Base-by-base conservation (phyloP, 92 coral and sea anemone genomes). In the Phenganax marumi region DNA sequence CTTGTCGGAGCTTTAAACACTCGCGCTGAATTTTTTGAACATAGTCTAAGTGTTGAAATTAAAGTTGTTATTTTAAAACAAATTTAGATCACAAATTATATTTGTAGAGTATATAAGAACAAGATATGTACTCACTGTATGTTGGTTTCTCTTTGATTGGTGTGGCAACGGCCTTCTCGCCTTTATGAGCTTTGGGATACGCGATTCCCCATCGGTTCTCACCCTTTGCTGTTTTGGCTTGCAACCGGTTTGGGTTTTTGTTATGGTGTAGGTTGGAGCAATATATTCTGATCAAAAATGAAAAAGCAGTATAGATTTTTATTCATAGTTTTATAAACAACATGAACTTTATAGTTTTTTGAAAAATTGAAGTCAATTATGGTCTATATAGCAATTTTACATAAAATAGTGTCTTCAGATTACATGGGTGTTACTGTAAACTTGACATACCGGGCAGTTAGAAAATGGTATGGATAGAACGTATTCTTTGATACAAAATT, bases 101-200 rank as follows among this genome's bases (percentile, higher is more conserved):
- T 21, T 70, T 43, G 6, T 70, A 7, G 25, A 10, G 33, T 68
- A 9, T 6, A 0, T 46, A 17, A 16, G 73, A 68, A 19, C 9
- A 16, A 9, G 1, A 13, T 12, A 9, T 0, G 11, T 8, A 68
- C 60, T 8, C 70, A 82, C 86, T 49, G 55, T 72, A 82, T 10
- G 86, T 72, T 52, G 86, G 50, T 52, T 82, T 82, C 17, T 82
- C 86, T 55, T 82, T 82, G 50, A 82, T 11, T 2, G 66, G 79
- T 74, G 71, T 82, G 21, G 86, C 86, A 13, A 82, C 86, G 3
- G 86, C 86, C 70, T 82, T 82, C 54, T 82, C 79, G 0, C 86
- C 82, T 82, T 82, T 82, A 49, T 18, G 54, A 0, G 47, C 86
- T 43, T 82, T 82, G 3, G 86, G 81, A 72, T 71, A 82, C 0